phyloP scores from a whole-genome alignment of 2,797 vertebrate genomes.

The Anabacerthia variegaticeps region DNA sequence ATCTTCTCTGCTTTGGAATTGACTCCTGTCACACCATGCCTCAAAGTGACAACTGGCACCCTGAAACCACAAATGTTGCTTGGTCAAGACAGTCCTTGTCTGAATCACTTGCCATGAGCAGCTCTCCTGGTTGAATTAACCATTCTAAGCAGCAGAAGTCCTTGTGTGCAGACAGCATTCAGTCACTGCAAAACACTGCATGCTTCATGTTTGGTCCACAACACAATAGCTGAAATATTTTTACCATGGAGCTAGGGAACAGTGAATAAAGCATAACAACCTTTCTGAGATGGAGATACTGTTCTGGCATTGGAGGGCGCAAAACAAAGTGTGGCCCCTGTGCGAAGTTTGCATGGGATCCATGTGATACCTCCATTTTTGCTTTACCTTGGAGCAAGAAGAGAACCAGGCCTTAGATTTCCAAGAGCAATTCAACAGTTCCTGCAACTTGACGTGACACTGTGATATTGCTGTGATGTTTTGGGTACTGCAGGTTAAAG shows the following conservation, averaged over 20 bases:
- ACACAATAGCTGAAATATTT: neutral
- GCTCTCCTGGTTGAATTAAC: neutral
- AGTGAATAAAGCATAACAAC: neutral
- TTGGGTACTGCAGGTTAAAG: neutral
- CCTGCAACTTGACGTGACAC: neutral
- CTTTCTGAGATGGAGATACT: neutral
- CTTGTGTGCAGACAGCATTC: fast-evolving
- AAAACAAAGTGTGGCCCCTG: neutral
- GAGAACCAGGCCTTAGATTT: neutral
- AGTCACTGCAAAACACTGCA: neutral
- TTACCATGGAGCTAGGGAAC: neutral
- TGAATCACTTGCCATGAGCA: neutral
- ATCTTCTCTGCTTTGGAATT: neutral
- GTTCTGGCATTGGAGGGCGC: neutral
- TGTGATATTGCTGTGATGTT: neutral
- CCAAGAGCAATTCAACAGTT: neutral
- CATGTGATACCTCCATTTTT: fast-evolving
- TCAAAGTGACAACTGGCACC: neutral
- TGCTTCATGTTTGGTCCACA: neutral
- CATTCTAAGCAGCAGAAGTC: neutral
- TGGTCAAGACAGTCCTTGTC: fast-evolving
- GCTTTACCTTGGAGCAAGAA: neutral
- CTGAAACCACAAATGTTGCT: neutral
- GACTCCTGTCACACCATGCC: neutral
- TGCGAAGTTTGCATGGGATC: fast-evolving